Evolutionary conservation across 2,888 invertebrate genomes (phyloP), one percentile per base, ranked within the genome.

Genomic region (Eilema sororculum): DNA sequence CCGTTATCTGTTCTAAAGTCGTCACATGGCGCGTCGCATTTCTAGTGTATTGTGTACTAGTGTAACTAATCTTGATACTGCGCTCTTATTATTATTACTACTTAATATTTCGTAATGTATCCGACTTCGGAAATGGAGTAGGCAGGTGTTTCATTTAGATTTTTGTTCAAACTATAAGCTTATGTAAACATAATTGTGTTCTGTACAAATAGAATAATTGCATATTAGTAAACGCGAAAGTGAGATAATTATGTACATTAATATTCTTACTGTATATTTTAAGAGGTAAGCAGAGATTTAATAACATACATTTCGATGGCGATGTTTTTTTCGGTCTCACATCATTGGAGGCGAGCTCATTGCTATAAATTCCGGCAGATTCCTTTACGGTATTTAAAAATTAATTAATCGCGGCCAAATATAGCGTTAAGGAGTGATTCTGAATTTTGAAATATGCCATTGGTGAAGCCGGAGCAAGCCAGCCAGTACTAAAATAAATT

Each of bases 21-120:
- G 92, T 91, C 93, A 93, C 92, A 93, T 92, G 92, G 91, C 92
- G 88, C 89, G 90, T 92, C 92, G 90, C 89, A 87, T 87, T 79
- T 81, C 91, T 89, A 92, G 90, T 91, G 91, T 93, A 92, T 92
- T 90, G 92, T 91, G 87, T 86, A 87, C 82, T 73, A 41, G 73
- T 67, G 25, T 52, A 22, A 79, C 65, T 60, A 6, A 46, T 80
- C 82, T 91, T 91, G 91, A 86, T 91, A 89, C 86, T 90, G 84
- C 71, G 33, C 5, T 65, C 57, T 78, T 79, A 80, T 86, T 90
- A 89, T 89, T 90, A 89, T 89, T 88, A 88, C 87, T 89, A 84
- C 75, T 79, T 63, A 70, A n/a, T 46, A 28, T 46, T 52, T 52
- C 13, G 6, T 28, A 64, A 52, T 10, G 2, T n/a, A 52, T 60